Evolutionary conservation across 2,113 vertebrate species (phyloP), one percentile per base, ranked within the genome.

Genomic region (Protobothrops flavoviridis): DNA sequence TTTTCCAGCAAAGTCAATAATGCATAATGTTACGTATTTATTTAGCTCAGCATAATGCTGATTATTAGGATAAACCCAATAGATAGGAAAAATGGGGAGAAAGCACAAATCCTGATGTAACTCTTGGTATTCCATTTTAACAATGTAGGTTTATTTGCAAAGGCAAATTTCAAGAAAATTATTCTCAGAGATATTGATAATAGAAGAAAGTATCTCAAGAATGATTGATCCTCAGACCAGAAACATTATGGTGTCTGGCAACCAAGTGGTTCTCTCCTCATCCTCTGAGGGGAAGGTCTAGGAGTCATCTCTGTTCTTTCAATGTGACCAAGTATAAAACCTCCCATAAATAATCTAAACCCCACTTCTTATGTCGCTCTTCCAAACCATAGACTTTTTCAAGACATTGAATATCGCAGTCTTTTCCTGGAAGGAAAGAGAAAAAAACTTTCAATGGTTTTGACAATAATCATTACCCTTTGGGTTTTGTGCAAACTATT

Each of bases 261-360:
- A 88, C 17, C 24, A 29, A 52, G 87, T 61, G 91, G 59, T 85
- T 53, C 50, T 50, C 50, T 90, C 1, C 45, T 33, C 24, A 69
- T 90, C 81, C 0, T 0, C 86, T 48, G 57, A 74, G 12, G 20
- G 52, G 92, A 55, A 56, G 89, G 26, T 81, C 85, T 24, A 15
- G 3, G 21, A 53, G 17, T 87, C 56, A 85, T 59, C 64, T 43
- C n/a, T n/a, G 12, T 57, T 90, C 94, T 94, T 97, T 98, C 0
- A 97, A 93, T 5, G 90, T 95, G 88, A 97, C 39, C 61, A 97
- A 21, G 95, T 98, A 97, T 0, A 98, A 89, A 9, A 96, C 96
- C 87, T 98, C 97, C 86, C 97, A 88, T 85, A 98, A 88, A 95
- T 89, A 98, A 96, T 98, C 97, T 43, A 98, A 74, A 59, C 97